Percentiles rank a stretch among this genome's conserved stretches.
Conservation (phyloP, 2,113 vertebrate genomes). For the Falcunculus frontatus region DNA sequence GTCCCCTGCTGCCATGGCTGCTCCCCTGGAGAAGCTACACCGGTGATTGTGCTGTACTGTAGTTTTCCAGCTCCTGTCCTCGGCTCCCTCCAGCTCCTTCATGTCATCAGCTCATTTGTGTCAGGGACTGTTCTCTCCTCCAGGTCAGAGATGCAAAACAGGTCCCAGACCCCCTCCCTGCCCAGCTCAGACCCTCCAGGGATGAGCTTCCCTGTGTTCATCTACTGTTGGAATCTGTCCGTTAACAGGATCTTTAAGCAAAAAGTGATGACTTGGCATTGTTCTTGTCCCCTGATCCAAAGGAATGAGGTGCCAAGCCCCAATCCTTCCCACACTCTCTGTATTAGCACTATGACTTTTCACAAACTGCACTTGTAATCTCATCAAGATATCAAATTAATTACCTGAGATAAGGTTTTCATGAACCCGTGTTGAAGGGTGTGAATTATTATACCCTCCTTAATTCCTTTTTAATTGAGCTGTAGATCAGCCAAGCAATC, state of each 20-base stretch:
- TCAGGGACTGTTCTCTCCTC: not conserved
- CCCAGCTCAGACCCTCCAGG: not conserved
- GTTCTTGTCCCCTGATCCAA: not conserved
- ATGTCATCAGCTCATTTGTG: not conserved
- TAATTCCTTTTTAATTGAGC: conserved; percentile 22
- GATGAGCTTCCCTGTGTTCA: not conserved
- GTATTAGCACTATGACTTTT: not conserved
- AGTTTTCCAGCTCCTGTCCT: not conserved
- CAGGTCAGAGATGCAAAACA: not conserved
- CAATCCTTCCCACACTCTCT: not conserved
- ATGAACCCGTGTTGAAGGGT: not conserved
- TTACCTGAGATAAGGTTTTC: not conserved
- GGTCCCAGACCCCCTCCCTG: not conserved
- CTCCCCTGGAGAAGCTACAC: not conserved
- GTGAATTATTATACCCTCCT: not conserved
- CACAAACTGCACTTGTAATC: not conserved
- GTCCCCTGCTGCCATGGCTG: not conserved
- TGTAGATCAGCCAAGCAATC: not conserved
- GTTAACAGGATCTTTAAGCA: not conserved
- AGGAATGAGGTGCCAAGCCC: not conserved
- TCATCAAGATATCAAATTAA: conserved; percentile 28
- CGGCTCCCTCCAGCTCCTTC: not conserved
- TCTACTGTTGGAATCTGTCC: not conserved
- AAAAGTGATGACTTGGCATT: not conserved
- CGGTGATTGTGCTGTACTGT: not conserved